Conservation (phyloP, 2,888 invertebrate genomes). For the Aporophyla nigra region DNA sequence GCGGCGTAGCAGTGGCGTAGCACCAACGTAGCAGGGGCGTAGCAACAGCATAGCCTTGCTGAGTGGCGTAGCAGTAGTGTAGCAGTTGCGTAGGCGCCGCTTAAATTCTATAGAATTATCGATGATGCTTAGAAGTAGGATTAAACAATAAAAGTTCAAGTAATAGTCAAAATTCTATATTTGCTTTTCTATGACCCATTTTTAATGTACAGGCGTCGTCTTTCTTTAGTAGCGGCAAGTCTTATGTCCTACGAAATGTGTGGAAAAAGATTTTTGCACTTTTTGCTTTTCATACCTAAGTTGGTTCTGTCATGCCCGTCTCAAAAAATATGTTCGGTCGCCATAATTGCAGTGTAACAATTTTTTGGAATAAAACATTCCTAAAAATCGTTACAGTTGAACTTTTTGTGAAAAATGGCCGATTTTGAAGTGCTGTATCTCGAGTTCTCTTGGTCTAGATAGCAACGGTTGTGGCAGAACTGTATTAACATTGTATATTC, state of each 20-base stretch:
- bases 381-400: too few relatives aligned
- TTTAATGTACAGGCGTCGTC: neutral
- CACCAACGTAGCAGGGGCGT: neutral
- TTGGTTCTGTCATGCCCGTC: too few relatives aligned
- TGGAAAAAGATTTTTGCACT: neutral
- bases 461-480: too few relatives aligned
- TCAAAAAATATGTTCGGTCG: too few relatives aligned
- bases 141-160: neutral
- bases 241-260: neutral
- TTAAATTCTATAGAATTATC: neutral
- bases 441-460: too few relatives aligned
- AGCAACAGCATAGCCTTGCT: rapidly evolving
- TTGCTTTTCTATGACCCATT: neutral
- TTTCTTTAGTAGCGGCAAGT: neutral
- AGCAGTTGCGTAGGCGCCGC: neutral
- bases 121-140: neutral
- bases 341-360: too few relatives aligned
- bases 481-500: too few relatives aligned
- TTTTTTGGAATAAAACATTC: too few relatives aligned
- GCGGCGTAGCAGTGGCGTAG: neutral
- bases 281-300: neutral
- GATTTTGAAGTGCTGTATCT: too few relatives aligned
- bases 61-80: neutral
- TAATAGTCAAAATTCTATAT: neutral
- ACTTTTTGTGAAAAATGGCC: too few relatives aligned